A percentile compares a stretch with the other conserved stretches of the same genome.
phyloP scores from a whole-genome alignment of 2,113 vertebrate genomes.

The Sinocyclocheilus rhinocerous region DNA sequence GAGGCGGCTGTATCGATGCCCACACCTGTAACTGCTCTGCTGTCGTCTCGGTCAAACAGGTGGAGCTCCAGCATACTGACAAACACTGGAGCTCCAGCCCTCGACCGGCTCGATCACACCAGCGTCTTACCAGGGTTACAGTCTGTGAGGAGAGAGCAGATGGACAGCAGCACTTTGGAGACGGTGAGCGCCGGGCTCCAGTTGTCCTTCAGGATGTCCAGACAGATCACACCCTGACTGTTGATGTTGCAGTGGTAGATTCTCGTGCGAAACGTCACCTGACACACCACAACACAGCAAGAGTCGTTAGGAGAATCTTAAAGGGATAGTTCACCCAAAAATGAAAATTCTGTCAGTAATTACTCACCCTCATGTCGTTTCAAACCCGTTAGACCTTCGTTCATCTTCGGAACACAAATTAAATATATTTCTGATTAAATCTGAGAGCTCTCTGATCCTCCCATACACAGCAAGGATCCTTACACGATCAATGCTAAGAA shows the following conservation, averaged over 20 bases:
- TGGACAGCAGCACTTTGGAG: slow-evolving; percentile 95
- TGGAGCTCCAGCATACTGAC: slow-evolving; percentile 63
- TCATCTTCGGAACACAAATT: too few species aligned
- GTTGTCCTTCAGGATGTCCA: slow-evolving; percentile 97
- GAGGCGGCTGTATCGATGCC: slow-evolving; percentile 70
- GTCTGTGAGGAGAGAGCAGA: slow-evolving; percentile 97
- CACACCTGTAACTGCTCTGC: slow-evolving; percentile 80
- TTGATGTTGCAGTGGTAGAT: slow-evolving; percentile 78
- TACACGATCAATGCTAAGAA: too few species aligned
- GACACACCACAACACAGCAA: not conserved
- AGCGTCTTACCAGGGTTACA: slow-evolving; percentile 91
- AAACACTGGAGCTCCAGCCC: slow-evolving; percentile 62
- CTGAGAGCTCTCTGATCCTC: too few species aligned
- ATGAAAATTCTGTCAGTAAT: too few species aligned
- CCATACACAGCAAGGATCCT: too few species aligned
- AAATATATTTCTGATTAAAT: too few species aligned
- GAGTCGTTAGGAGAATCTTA: not conserved
- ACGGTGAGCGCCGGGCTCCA: slow-evolving; percentile 95
- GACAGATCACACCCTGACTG: slow-evolving; percentile 96
- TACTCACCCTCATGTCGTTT: too few species aligned
- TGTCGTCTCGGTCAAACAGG: slow-evolving; percentile 71
- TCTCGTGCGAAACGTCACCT: not conserved
- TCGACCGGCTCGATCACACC: slow-evolving; percentile 55
- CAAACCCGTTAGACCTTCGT: too few species aligned
- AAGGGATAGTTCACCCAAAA: too few species aligned